These are phyloP conservation scores for Anniella stebbinsi DNA, from an alignment of 2,797 vertebrate species.

Conservation along the genomic window DNA sequence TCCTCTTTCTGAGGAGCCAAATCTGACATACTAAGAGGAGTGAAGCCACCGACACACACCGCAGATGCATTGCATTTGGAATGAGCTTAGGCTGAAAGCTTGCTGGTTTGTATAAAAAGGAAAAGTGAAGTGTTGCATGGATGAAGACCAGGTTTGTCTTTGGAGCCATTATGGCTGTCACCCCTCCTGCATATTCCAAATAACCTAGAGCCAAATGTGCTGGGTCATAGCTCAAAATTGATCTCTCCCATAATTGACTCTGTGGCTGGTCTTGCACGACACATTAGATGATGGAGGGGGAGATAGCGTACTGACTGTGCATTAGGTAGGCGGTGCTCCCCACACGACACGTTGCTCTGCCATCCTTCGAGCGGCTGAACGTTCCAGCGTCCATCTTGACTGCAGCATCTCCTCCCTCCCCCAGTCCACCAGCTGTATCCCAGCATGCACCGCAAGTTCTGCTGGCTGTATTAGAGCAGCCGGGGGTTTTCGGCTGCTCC, in stretches of 20 bases:
- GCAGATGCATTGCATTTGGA: slow-evolving; percentile 73
- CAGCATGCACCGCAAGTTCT: too few relatives aligned
- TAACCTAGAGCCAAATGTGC: neutral
- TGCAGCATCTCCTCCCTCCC: too few relatives aligned
- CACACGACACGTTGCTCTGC: too few relatives aligned
- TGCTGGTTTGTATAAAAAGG: slow-evolving; percentile 68
- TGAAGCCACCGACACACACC: slow-evolving; percentile 65
- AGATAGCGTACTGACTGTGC: too few relatives aligned
- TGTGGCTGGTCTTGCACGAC: too few relatives aligned
- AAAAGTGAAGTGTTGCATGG: neutral
- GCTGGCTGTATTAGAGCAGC: too few relatives aligned
- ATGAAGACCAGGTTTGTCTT: neutral
- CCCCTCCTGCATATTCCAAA: neutral
- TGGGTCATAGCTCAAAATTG: neutral
- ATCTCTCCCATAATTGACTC: neutral
- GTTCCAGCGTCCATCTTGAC: too few relatives aligned
- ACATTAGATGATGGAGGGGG: too few relatives aligned
- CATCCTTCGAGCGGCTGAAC: too few relatives aligned
- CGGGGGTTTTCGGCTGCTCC: too few relatives aligned
- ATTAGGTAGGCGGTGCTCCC: too few relatives aligned
- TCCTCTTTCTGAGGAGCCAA: slow-evolving; percentile 53
- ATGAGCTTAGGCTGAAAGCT: slow-evolving; percentile 71
- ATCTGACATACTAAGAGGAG: slow-evolving; percentile 65
- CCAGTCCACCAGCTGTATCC: too few relatives aligned
- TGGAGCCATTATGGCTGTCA: neutral